Evolutionary conservation across 2,888 invertebrate genomes (phyloP), one percentile per base, ranked within the genome.

Genomic region (Esperia sulphurella): DNA sequence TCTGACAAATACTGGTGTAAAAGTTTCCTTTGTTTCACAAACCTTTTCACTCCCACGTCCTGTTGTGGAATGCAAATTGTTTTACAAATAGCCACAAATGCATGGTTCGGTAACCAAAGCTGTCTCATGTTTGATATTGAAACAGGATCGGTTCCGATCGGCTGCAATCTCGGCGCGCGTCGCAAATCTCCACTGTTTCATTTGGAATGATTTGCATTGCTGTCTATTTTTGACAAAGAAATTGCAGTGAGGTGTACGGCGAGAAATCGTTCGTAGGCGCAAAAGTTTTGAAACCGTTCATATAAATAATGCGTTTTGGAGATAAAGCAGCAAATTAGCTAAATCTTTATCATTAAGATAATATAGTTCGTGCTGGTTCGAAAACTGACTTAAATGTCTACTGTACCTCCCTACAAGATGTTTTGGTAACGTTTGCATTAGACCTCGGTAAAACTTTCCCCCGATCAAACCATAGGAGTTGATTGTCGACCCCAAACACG

Each of bases 81-180:
- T 66, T 65, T 63, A 62, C 60, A 69, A 63, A 65, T 59, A 62
- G 53, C 51, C 53, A 52, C 55, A 53, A 54, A 57, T 59, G 35
- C 35, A 35, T 35, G 65, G 63, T 58, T 68, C 63, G 56, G 75
- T 74, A 72, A 77, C 65, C 53, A 58, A 67, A 78, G 66, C 59
- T 64, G 65, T 71, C 62, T 70, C 73, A 55, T 65, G 68, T 81
- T 76, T 64, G 68, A 79, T 75, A 60, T 66, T 65, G 77, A 69
- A 75, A 79, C 63, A 57, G 61, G 74, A 78, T 71, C 69, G 40
- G 68, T 74, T 75, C 68, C 74, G 67, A 71, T 62, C 58, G 71
- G 55, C 55, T 64, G 68, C 55, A 53, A 55, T 43, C 59, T 54
- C 50, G 71, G 63, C 65, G 67, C 66, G 60, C 55, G 51, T 52